Evolutionary conservation across 2,797 vertebrate genomes (phyloP).

Genomic region (Chelon auratus): DNA sequence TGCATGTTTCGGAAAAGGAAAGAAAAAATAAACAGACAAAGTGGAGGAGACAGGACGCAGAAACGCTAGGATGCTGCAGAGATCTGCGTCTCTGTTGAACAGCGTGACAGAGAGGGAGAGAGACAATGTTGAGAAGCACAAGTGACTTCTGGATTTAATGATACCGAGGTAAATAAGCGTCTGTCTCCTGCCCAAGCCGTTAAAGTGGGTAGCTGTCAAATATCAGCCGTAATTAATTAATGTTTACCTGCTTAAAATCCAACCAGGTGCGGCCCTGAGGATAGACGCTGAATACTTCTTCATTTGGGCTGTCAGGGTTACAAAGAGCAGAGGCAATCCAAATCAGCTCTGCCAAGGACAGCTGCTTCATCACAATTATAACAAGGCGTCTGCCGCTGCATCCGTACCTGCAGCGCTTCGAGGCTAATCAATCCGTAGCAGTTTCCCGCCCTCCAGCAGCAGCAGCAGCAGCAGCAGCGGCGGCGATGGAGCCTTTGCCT

Average conservation of each 20-base stretch:
- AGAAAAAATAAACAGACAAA: background rate
- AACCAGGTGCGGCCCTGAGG: slow-evolving; percentile 52
- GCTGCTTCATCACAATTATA: slow-evolving; percentile 84
- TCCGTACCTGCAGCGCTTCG: slow-evolving; percentile 62
- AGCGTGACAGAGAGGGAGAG: slow-evolving; percentile 14
- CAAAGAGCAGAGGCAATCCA: slow-evolving; percentile 79
- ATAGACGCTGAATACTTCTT: slow-evolving; percentile 76
- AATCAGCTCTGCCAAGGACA: slow-evolving; percentile 77
- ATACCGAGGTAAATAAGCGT: slow-evolving; percentile 52
- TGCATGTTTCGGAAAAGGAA: slow-evolving; percentile 45
- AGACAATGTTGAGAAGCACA: slow-evolving; percentile 20
- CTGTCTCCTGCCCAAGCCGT: slow-evolving; percentile 47
- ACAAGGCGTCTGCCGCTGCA: slow-evolving; percentile 63
- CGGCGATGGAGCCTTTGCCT: background rate
- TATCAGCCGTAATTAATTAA: slow-evolving; percentile 76
- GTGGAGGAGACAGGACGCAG: slow-evolving; percentile 23
- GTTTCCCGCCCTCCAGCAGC: slow-evolving; percentile 21
- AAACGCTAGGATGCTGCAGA: slow-evolving; percentile 13
- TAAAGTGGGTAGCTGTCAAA: slow-evolving; percentile 53
- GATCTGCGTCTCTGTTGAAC: slow-evolving; percentile 26
- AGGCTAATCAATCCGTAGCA: slow-evolving; percentile 66
- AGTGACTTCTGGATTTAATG: slow-evolving; percentile 44
- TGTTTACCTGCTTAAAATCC: slow-evolving; percentile 68
- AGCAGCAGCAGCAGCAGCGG: background rate
- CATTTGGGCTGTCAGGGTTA: slow-evolving; percentile 79